These are phyloP conservation scores for Ciconia stormi DNA, from an alignment of 2,113 vertebrate species.

Conservation along the genomic window DNA sequence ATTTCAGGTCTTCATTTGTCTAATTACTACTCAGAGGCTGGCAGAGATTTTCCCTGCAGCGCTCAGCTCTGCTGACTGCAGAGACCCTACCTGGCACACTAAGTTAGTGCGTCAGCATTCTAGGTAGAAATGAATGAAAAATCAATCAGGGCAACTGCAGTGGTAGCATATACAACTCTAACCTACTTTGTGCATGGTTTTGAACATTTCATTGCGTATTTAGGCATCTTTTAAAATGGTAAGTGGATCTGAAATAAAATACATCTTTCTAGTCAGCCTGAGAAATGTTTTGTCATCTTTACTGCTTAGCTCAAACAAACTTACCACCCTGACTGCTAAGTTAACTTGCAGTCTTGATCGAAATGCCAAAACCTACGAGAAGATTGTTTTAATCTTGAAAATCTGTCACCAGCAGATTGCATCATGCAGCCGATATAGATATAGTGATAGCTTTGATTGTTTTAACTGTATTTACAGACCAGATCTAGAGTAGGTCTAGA, in stretches of 20 bases:
- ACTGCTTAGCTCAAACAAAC: conserved; percentile 3
- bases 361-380: not conserved
- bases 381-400: conserved; percentile 4
- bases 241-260: conserved; percentile 62
- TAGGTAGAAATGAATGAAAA: conserved; percentile 83
- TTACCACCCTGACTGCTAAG: conserved; percentile 27
- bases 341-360: not conserved
- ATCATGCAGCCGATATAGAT: not conserved
- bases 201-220: conserved; percentile 47
- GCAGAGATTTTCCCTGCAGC: conserved; percentile 75
- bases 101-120: conserved; percentile 81
- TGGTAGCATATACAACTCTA: conserved; percentile 63
- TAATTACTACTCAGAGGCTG: conserved; percentile 73
- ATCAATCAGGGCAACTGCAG: conserved; percentile 84
- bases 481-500: not conserved
- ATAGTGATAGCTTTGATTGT: not conserved
- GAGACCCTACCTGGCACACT: conserved; percentile 79
- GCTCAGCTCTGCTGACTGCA: conserved; percentile 79
- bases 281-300: conserved; percentile 30
- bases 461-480: not conserved
- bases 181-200: conserved; percentile 68
- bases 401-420: conserved; percentile 4
- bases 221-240: conserved; percentile 74
- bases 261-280: not conserved
- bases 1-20: conserved; percentile 69